phyloP scores from a whole-genome alignment of 2,113 vertebrate species.

The Todiramphus chloris region DNA sequence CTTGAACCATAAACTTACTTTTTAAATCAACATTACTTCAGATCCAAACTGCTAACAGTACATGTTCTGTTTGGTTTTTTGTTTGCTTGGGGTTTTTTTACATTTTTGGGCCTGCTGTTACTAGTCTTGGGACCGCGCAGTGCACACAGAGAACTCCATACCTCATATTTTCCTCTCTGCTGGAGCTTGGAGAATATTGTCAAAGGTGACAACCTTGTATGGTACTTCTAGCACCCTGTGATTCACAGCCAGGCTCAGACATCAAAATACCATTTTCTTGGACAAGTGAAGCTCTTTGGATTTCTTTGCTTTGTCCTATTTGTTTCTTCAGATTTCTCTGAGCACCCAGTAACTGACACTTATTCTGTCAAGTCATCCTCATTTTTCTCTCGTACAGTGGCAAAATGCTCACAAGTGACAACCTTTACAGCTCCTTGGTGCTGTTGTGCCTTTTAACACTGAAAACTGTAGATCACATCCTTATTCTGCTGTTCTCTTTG shows the following conservation, averaged over 20 bases:
- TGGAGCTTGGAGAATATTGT: neutral
- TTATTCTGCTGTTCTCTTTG: neutral
- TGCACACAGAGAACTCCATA: neutral
- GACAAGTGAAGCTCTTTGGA: neutral
- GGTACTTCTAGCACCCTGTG: neutral
- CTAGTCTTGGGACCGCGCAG: neutral
- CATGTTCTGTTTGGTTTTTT: neutral
- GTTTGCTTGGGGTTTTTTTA: neutral
- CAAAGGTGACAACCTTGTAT: neutral
- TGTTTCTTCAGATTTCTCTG: neutral
- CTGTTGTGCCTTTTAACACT: neutral
- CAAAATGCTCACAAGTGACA: neutral
- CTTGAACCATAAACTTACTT: neutral
- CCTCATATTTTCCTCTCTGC: neutral
- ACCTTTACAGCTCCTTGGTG: neutral
- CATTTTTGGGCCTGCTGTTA: neutral
- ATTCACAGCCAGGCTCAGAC: neutral
- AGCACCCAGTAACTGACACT: neutral
- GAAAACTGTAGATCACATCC: neutral
- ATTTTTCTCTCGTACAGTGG: neutral
- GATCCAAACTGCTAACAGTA: neutral
- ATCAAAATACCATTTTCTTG: neutral
- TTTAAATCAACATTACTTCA: neutral
- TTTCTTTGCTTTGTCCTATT: neutral
- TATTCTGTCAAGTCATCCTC: neutral